A percentile compares a stretch with the other conserved stretches of the same genome.
phyloP scores from a whole-genome alignment of 2,797 vertebrate species.

The Rhabdomys pumilio region DNA sequence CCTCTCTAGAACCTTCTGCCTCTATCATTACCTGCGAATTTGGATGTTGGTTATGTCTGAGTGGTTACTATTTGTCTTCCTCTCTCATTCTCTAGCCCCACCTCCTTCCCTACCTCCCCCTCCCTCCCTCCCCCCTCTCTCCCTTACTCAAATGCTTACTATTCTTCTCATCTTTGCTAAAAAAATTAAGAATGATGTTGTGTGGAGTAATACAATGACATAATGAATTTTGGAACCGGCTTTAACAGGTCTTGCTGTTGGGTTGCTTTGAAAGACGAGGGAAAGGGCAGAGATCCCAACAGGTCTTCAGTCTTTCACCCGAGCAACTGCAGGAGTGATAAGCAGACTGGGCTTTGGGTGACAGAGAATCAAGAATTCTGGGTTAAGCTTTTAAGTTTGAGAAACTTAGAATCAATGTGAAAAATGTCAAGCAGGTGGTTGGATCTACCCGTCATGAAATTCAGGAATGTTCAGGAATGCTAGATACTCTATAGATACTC shows the following conservation, averaged over 20 bases:
- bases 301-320: neutral
- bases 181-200: slow-evolving; percentile 18
- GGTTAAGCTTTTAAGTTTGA: slow-evolving; percentile 22
- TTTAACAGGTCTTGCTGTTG: slow-evolving; percentile 19
- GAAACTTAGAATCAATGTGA: slow-evolving; percentile 23
- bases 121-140: neutral
- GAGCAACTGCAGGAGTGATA: neutral
- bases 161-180: neutral
- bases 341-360: neutral
- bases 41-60: neutral
- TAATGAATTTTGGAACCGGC: slow-evolving; percentile 6
- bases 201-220: neutral
- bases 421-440: slow-evolving; percentile 34
- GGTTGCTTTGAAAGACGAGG: slow-evolving; percentile 42
- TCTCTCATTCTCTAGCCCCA: neutral
- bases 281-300: neutral
- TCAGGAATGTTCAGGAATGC: neutral
- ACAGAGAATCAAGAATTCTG: neutral
- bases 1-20: neutral
- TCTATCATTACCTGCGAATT: neutral
- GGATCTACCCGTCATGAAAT: neutral
- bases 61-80: neutral
- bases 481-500: neutral
- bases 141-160: neutral
- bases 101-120: neutral